Conservation (phyloP, 2,888 invertebrate genomes). For the Pantelozetes paolii region DNA sequence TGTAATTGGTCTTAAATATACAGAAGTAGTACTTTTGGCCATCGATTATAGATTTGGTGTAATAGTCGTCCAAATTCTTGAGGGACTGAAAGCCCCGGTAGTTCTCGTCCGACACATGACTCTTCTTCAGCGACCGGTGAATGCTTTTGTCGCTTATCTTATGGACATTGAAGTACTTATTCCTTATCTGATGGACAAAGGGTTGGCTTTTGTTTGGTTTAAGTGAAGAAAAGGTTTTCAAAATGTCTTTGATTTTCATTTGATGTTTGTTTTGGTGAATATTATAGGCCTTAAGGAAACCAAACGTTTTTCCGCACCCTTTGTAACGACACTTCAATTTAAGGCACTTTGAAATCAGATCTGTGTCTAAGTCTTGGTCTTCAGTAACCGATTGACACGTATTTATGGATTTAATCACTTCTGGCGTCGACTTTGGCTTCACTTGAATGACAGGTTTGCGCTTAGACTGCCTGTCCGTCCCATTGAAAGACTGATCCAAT, state of each 20-base stretch:
- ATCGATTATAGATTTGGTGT: neutral
- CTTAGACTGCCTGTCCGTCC: too few species aligned
- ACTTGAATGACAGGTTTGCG: too few species aligned
- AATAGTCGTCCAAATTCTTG: neutral
- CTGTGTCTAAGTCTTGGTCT: neutral
- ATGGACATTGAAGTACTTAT: neutral
- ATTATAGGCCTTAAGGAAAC: neutral
- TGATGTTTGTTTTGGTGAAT: neutral
- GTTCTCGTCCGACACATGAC: neutral
- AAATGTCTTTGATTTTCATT: neutral
- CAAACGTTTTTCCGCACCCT: neutral
- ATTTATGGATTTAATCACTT: too few species aligned
- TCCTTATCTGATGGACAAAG: neutral
- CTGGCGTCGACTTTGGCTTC: too few species aligned
- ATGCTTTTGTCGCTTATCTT: neutral
- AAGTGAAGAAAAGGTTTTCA: neutral
- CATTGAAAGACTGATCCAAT: too few species aligned
- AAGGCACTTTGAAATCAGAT: neutral
- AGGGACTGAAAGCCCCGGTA: slow-evolving; percentile 1
- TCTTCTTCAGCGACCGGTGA: neutral
- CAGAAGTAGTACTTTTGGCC: neutral
- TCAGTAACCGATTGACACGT: too few species aligned
- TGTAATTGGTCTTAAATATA: neutral
- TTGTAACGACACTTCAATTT: neutral
- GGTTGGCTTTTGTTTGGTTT: neutral